phyloP scores from a whole-genome alignment of 2,888 invertebrate species.

The Cerastis leucographa region DNA sequence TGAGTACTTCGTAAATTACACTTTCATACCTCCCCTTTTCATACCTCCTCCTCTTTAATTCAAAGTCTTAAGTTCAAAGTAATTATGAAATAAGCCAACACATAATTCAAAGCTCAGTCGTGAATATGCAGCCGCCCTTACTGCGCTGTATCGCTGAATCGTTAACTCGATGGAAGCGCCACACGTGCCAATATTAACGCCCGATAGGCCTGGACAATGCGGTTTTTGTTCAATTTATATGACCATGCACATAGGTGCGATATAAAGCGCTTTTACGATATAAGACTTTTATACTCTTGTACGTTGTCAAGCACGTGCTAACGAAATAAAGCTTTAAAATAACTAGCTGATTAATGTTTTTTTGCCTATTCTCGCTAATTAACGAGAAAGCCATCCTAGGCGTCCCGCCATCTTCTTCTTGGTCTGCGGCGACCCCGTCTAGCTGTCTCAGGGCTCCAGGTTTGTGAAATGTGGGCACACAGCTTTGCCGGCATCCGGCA shows the following conservation, averaged over 20 bases:
- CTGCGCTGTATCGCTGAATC: slow-evolving; percentile 61
- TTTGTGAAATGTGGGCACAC: too few species aligned
- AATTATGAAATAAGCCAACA: background rate
- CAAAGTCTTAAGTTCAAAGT: background rate
- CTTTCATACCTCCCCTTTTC: background rate
- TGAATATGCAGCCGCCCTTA: slow-evolving; percentile 38
- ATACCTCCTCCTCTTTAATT: background rate
- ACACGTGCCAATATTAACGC: slow-evolving; percentile 66
- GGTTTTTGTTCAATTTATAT: slow-evolving; percentile 65
- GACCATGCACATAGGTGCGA: background rate
- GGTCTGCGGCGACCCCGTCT: too few species aligned
- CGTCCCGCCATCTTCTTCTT: too few species aligned
- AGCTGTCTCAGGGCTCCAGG: too few species aligned
- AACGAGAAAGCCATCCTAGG: too few species aligned
- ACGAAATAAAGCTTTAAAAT: background rate
- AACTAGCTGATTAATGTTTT: background rate
- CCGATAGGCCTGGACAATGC: slow-evolving; percentile 63
- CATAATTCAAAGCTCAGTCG: background rate
- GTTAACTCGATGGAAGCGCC: slow-evolving; percentile 62
- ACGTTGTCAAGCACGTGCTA: background rate
- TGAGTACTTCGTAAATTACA: too few species aligned
- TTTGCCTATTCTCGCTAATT: too few species aligned
- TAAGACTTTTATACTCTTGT: slow-evolving; percentile 2
- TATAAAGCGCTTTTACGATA: background rate
- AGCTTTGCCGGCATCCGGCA: too few species aligned